Conservation (phyloP, 1,140 invertebrate genomes). For the Delia radicum region DNA sequence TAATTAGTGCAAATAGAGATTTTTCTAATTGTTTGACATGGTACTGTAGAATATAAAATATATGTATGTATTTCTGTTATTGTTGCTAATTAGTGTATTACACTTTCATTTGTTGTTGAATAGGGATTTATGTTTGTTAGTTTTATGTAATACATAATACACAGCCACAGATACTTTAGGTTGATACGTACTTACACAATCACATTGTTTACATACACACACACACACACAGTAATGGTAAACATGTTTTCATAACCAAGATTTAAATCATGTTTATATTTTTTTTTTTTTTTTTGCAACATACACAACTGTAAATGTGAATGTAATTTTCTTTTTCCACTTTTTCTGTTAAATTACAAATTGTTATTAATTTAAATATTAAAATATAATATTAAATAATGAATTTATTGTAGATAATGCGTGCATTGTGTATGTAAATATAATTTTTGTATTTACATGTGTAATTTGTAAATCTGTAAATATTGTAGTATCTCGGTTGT, state of each 20-base stretch:
- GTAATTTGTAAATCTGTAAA: not conserved
- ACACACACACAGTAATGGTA: not conserved
- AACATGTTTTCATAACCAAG: not conserved
- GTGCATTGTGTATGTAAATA: not conserved
- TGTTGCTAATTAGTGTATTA: conserved; percentile 22
- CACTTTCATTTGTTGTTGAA: conserved; percentile 19
- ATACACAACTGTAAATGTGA: not conserved
- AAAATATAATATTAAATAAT: not conserved
- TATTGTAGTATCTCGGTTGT: not conserved
- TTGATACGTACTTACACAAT: too few relatives aligned
- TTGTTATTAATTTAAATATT: not conserved
- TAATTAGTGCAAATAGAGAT: too few relatives aligned
- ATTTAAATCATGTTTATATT: not conserved
- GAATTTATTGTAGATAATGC: not conserved
- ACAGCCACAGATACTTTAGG: too few relatives aligned
- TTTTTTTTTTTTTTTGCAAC: not conserved
- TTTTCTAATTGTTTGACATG: too few relatives aligned
- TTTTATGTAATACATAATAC: not conserved
- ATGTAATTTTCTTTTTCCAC: not conserved
- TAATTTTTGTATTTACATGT: not conserved
- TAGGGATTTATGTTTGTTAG: conserved; percentile 7
- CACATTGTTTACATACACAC: not conserved
- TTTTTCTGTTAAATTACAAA: not conserved
- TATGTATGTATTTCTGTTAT: not conserved
- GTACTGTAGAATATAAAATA: too few relatives aligned